These are phyloP conservation scores for Sicus ferrugineus DNA, from an alignment of 2,888 invertebrate species.

Conservation along the genomic window DNA sequence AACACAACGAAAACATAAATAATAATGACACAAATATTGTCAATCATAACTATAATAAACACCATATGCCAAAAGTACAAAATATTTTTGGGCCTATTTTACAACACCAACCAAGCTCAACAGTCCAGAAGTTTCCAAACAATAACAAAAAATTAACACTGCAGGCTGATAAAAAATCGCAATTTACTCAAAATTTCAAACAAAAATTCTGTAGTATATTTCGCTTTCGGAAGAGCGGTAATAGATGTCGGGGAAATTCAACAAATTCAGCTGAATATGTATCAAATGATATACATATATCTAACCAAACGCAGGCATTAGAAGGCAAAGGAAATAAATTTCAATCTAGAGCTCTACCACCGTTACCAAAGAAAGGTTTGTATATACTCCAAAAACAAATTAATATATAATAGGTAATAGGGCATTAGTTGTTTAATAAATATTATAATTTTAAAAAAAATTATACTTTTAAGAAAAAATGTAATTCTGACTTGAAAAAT, in stretches of 20 bases:
- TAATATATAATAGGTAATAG: no score
- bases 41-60: constrained; percentile 42
- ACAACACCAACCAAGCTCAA: constrained; percentile 25
- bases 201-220: constrained; percentile 87
- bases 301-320: constrained; percentile 42
- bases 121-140: constrained; percentile 32
- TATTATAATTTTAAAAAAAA: no score
- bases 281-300: constrained; percentile 43
- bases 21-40: constrained; percentile 46
- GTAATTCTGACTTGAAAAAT: no score
- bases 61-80: constrained; percentile 43
- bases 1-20: constrained; percentile 47
- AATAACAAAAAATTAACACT: constrained; percentile 49
- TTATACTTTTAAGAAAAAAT: no score
- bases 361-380: constrained; percentile 69
- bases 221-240: constrained; percentile 69
- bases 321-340: constrained; percentile 66
- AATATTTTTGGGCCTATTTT: constrained; percentile 21
- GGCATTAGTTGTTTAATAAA: no score
- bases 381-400: neutral
- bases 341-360: constrained; percentile 73
- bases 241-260: constrained; percentile 53
- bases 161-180: constrained; percentile 70
- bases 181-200: constrained; percentile 79
- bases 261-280: constrained; percentile 45